Base-by-base conservation (phyloP, 2,888 invertebrate genomes). In the Stenotaenia linearis region DNA sequence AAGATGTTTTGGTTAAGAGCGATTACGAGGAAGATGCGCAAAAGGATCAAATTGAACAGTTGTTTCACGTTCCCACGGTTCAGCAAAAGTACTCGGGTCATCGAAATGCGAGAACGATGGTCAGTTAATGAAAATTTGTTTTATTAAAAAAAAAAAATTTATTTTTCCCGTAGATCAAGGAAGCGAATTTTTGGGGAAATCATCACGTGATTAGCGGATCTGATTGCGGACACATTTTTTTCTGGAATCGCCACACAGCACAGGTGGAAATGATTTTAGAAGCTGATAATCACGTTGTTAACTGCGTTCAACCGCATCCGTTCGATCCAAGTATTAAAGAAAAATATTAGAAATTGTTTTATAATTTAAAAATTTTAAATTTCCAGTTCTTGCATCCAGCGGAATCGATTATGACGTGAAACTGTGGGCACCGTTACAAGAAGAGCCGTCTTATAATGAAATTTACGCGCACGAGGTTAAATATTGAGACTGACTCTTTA, bases 351-450 rank as follows among this genome's bases (percentile, higher is more conserved):
- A 56, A 56, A 56, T n/a, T n/a, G n/a, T n/a, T n/a, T n/a, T 7
- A 23, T 6, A 21, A 23, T 23, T 56, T 7, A 21, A 18, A 0
- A n/a, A 25, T n/a, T 28, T 69, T 69, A 15, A 10, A 28, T 77
- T 78, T 50, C 25, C 61, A 87, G 87, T 87, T 80, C 86, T 95
- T 75, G 93, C 94, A 0, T 92, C 93, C 12, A 93, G 94, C 81
- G 95, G 95, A n/a, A 94, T 95, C 81, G 94, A 95, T 85, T 93
- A 94, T 85, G 93, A 94, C 85, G 90, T 95, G 30, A 95, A 95
- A 86, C 86, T 95, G 0, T 95, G 94, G 93, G 90, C 92, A 0
- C 94, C 94, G 0, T 86, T 90, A n/a, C 87, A 88, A 75, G 88
- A 90, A 25, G 89, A 90, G 79, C 86, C 89, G 0, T 87, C 84